These are phyloP conservation scores for Falco concolor DNA, from an alignment of 2,797 vertebrate species.

Conservation along the genomic window DNA sequence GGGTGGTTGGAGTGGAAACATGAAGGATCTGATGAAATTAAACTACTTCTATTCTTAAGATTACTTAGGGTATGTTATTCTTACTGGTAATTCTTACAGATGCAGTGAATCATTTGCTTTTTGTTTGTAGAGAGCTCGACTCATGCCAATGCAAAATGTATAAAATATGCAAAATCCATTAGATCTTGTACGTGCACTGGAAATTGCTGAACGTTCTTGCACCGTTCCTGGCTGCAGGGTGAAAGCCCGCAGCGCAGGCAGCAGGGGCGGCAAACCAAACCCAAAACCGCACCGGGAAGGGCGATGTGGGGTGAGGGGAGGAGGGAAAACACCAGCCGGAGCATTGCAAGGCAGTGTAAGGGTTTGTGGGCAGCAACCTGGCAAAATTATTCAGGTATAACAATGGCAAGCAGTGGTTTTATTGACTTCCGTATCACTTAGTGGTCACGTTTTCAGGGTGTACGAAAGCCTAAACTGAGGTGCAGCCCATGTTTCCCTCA, in stretches of 20 bases:
- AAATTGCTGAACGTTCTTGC: neutral
- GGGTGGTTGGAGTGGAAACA: neutral
- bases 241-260: neutral
- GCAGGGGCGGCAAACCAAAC: neutral
- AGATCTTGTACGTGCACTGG: too few species aligned
- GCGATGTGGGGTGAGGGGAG: neutral
- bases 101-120: neutral
- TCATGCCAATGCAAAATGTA: neutral
- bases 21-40: neutral
- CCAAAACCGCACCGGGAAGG: neutral
- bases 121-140: neutral
- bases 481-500: rapidly evolving
- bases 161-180: neutral
- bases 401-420: neutral
- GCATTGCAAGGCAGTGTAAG: neutral
- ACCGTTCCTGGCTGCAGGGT: neutral
- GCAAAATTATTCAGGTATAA: neutral
- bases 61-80: too few species aligned
- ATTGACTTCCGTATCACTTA: neutral
- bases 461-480: neutral
- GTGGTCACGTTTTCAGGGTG: neutral
- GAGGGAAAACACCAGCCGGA: neutral
- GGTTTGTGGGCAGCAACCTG: neutral
- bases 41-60: neutral
- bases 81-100: neutral